phyloP scores from a whole-genome alignment of 2,888 invertebrate species.

The Drosophila longiperda region DNA sequence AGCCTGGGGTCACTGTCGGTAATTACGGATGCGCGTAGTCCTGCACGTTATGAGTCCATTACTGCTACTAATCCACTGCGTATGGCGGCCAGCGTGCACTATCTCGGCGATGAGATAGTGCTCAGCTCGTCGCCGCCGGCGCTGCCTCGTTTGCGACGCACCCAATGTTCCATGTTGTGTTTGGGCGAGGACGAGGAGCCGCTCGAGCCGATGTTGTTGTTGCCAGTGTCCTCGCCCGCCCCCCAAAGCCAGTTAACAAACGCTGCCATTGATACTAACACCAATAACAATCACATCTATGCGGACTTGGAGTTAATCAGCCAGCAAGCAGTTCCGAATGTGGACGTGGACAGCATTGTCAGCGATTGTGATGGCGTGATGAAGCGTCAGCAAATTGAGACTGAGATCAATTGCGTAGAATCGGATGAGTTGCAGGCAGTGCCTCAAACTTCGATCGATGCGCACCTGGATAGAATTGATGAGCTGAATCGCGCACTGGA shows the following conservation, averaged over 20 bases:
- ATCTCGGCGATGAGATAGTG: conserved; percentile 77
- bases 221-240: conserved; percentile 17
- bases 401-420: conserved; percentile 78
- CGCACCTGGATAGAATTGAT: conserved; percentile 84
- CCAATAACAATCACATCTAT: conserved; percentile 83
- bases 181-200: conserved; percentile 71
- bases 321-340: conserved; percentile 4
- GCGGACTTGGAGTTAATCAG: conserved; percentile 78
- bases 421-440: not conserved
- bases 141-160: conserved; percentile 79
- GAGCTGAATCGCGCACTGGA: conserved; percentile 83
- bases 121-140: conserved; percentile 55
- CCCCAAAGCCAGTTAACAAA: conserved; percentile 43
- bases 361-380: conserved; percentile 51
- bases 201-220: conserved; percentile 32
- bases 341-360: conserved; percentile 49
- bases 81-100: conserved; percentile 82
- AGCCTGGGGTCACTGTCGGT: conserved; percentile 85
- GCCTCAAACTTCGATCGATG: conserved; percentile 83
- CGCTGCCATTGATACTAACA: conserved; percentile 65
- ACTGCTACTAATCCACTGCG: conserved; percentile 79
- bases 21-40: conserved; percentile 81
- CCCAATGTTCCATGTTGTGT: conserved; percentile 83
- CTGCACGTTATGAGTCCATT: conserved; percentile 82
- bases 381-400: conserved; percentile 61